Conservation (phyloP, 2,888 invertebrate genomes). For the Zhuqinia jingwanae region DNA sequence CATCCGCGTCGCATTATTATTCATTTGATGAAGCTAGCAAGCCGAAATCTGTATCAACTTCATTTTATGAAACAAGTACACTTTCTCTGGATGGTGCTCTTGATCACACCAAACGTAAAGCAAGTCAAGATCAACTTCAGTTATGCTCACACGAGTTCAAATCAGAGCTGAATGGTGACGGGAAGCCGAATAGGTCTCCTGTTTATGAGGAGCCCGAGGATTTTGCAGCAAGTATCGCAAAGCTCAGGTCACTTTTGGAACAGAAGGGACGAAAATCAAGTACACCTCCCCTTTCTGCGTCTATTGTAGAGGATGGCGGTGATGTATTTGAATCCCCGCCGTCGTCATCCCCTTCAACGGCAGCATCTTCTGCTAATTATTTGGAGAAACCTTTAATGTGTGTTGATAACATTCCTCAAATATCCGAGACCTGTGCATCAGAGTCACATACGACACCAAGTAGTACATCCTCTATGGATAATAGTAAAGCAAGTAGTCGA, state of each 20-base stretch:
- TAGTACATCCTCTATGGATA: conserved; percentile 68
- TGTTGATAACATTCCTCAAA: conserved; percentile 46
- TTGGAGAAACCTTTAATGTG: background rate
- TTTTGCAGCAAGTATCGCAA: conserved; percentile 87
- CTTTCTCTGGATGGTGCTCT: conserved; percentile 70
- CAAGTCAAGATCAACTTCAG: conserved; percentile 53
- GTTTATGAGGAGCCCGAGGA: conserved; percentile 88
- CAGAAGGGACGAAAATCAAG: conserved; percentile 81
- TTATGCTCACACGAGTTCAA: conserved; percentile 69
- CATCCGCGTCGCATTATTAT: conserved; percentile 70
- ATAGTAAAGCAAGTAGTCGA: conserved; percentile 66
- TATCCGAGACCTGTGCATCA: conserved; percentile 62
- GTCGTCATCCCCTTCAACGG: conserved; percentile 23
- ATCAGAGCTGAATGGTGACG: conserved; percentile 79
- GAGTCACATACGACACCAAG: conserved; percentile 59
- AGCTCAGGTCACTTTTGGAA: conserved; percentile 85
- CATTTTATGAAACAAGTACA: conserved; percentile 62
- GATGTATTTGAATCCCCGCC: conserved; percentile 64
- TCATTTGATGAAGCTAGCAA: conserved; percentile 76
- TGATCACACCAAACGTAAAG: conserved; percentile 45
- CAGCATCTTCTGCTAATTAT: background rate
- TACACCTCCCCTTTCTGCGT: conserved; percentile 46
- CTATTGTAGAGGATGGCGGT: conserved; percentile 34
- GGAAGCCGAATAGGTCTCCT: conserved; percentile 81
- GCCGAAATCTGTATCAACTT: conserved; percentile 61